Conservation (phyloP, 2,888 invertebrate species). For the Ophion obscuratus region DNA sequence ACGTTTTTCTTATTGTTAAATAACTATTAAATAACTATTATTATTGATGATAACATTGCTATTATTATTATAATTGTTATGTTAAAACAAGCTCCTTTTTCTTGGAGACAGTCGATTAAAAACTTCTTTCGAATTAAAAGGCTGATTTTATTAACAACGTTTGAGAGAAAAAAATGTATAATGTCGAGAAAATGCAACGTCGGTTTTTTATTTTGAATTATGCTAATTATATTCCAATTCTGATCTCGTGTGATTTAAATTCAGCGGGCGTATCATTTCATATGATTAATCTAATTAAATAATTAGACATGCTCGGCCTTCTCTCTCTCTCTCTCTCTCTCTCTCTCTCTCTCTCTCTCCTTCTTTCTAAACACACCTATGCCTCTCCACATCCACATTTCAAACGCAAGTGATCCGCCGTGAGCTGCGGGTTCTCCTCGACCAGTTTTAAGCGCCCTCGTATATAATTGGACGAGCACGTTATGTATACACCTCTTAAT, state of each 20-base stretch:
- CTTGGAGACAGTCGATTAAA: background rate
- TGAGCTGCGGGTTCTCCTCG: constrained; percentile 59
- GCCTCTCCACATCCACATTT: background rate
- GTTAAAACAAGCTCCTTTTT: background rate
- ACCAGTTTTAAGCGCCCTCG: constrained; percentile 74
- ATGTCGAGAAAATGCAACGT: background rate
- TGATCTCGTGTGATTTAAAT: constrained; percentile 74
- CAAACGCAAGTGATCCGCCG: constrained; percentile 44
- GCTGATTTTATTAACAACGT: background rate
- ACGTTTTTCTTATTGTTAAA: too few relatives aligned
- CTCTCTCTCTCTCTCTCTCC: background rate
- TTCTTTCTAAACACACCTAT: background rate
- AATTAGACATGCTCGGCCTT: constrained; percentile 70
- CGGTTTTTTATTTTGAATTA: background rate
- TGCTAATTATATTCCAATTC: background rate
- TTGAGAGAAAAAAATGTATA: background rate
- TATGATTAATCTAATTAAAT: constrained; percentile 78
- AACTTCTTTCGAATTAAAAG: background rate
- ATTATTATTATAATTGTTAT: background rate
- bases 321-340: background rate
- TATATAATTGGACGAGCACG: constrained; percentile 67
- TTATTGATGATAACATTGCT: too few relatives aligned
- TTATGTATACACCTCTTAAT: constrained; percentile 37
- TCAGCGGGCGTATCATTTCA: constrained; percentile 79
- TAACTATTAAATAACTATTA: too few relatives aligned